Percentiles rank a stretch among this genome's conserved stretches.
Conservation (phyloP, 2,113 vertebrate species). For the Erinaceus europaeus region DNA sequence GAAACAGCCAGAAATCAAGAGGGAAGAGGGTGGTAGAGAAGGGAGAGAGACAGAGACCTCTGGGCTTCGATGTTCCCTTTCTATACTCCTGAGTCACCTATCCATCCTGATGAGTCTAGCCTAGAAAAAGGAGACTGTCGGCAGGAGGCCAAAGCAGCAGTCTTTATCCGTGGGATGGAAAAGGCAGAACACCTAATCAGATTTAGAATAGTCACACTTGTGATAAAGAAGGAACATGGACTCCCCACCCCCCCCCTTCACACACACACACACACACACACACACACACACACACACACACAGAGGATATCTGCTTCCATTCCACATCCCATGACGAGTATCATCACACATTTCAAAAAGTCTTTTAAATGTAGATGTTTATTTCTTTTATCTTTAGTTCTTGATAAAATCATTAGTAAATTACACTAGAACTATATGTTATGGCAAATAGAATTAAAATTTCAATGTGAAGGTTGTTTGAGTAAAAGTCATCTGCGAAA, state of each 20-base stretch:
- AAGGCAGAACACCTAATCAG: not conserved
- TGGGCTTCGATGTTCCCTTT: not conserved
- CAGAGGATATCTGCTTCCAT: not conserved
- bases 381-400: not conserved
- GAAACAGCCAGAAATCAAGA: too few relatives aligned
- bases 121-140: rapidly evolving
- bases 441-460: too few relatives aligned
- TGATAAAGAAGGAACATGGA: too few relatives aligned
- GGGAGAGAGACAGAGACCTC: too few relatives aligned
- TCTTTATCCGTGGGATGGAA: too few relatives aligned
- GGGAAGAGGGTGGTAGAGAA: too few relatives aligned
- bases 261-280: too few relatives aligned
- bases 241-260: too few relatives aligned
- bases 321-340: not conserved
- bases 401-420: not conserved
- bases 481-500: not conserved
- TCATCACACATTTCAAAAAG: not conserved
- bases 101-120: not conserved
- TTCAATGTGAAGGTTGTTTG: not conserved
- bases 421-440: too few relatives aligned
- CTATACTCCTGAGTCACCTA: not conserved
- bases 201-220: too few relatives aligned
- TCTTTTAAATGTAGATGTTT: not conserved
- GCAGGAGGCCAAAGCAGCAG: not conserved
- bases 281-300: too few relatives aligned